phyloP scores from a whole-genome alignment of 37 sponge, comb jelly and placozoan species.

The Spongilla lacustris region DNA sequence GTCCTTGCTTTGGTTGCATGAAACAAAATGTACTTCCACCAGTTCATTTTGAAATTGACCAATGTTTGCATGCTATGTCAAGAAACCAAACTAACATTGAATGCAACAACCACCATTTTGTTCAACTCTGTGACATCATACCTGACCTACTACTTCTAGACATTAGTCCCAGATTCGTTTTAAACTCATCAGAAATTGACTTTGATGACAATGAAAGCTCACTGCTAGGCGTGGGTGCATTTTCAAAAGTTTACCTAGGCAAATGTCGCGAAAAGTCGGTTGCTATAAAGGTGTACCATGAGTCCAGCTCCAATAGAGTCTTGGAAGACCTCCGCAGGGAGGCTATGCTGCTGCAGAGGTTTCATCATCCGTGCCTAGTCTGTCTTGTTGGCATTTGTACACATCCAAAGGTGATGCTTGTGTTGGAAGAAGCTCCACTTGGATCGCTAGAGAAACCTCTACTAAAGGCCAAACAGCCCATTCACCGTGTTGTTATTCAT shows the following conservation, averaged over 20 bases:
- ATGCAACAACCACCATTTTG: constrained; percentile 7
- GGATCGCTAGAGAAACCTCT: constrained; percentile 80
- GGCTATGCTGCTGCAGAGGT: constrained; percentile 69
- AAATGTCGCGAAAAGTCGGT: constrained; percentile 15
- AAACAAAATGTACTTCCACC: neutral
- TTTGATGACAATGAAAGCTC: constrained; percentile 16
- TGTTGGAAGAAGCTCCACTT: constrained; percentile 87
- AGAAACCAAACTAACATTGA: neutral
- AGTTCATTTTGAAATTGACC: constrained; percentile 20
- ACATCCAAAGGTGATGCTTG: constrained; percentile 77
- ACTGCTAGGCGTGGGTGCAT: constrained; percentile 39
- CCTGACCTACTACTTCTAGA: constrained; percentile 57
- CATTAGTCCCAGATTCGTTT: constrained; percentile 17
- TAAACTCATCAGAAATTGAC: constrained; percentile 22
- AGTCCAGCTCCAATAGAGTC: neutral
- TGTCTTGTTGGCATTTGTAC: constrained; percentile 83
- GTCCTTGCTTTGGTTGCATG: constrained; percentile 54
- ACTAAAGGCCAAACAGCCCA: constrained; percentile 52
- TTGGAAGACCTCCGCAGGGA: constrained; percentile 77
- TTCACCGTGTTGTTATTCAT: constrained; percentile 71
- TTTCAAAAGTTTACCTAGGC: constrained; percentile 47
- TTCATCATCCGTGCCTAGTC: constrained; percentile 80
- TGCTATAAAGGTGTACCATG: constrained; percentile 34
- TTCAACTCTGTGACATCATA: constrained; percentile 29
- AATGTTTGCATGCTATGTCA: neutral